Evolutionary conservation across 2,113 vertebrate genomes (phyloP).

Genomic region (Scartelaos histophorus): DNA sequence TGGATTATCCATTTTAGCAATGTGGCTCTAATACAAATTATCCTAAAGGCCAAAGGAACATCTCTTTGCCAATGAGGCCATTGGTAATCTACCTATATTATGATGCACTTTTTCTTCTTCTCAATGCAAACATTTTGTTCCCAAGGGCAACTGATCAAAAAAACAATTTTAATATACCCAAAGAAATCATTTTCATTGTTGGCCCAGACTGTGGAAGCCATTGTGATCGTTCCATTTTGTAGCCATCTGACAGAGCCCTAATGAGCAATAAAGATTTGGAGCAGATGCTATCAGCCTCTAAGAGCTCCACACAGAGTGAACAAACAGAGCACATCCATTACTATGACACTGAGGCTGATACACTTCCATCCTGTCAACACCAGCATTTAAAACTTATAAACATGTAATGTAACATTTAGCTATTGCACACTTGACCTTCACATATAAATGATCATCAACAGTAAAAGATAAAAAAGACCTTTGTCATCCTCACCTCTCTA

Average conservation of each 20-base stretch:
- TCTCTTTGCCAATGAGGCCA: neutral
- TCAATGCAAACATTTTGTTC: neutral
- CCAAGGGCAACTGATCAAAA: neutral
- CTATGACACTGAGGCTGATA: slow-evolving; percentile 13
- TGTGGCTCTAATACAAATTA: slow-evolving; percentile 1
- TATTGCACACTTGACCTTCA: slow-evolving; percentile 12
- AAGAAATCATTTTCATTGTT: neutral
- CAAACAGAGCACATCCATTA: slow-evolving; percentile 14
- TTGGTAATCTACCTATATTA: neutral
- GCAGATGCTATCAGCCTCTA: slow-evolving; percentile 28
- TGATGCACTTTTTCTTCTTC: neutral
- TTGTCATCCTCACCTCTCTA: slow-evolving; percentile 43
- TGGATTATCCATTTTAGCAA: slow-evolving; percentile 39
- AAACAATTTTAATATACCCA: neutral
- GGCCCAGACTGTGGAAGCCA: neutral
- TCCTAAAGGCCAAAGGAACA: neutral
- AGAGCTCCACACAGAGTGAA: slow-evolving; percentile 6
- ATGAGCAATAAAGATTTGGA: slow-evolving; percentile 33
- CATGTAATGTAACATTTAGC: neutral
- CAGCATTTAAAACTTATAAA: neutral
- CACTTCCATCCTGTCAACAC: neutral
- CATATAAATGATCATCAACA: neutral
- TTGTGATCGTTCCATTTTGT: slow-evolving; percentile 12
- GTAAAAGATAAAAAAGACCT: neutral
- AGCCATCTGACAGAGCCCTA: slow-evolving; percentile 14